Base-by-base conservation (phyloP, 2,888 invertebrate species). In the Drosophila leonis region DNA sequence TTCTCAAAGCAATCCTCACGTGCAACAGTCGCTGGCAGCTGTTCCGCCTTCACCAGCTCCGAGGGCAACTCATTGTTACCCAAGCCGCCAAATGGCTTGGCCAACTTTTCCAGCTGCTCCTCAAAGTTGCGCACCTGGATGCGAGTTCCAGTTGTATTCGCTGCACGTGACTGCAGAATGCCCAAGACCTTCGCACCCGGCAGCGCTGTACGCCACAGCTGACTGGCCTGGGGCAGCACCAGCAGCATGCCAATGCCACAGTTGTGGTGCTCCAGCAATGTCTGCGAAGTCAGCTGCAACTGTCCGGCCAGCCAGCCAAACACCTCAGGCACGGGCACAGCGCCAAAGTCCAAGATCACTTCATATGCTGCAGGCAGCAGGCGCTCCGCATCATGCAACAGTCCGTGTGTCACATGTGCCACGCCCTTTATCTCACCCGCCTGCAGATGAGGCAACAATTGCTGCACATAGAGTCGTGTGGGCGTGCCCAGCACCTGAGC, bases 391-490 rank as follows among this genome's bases (percentile, higher is more conserved):
- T 98, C 99, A 93, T 98, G 97, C 7, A 95, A 92, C 4, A 99
- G 94, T 0, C 99, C 99, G 0, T 98, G 98, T 0, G 98, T 98
- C 65, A 99, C 98, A 90, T 99, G 99, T 0, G 98, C 98, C 78
- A 98, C 94, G 0, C 96, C 98, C 91, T 98, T 98, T 1, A 99
- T 94, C 51, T 95, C 93, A 2, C 94, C 94, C 3, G 78, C 65
- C 87, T 95, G 95, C 51, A 98, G 92, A 5, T 96, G 95, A 0
- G 96, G 95, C 51, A 98, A 92, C 0, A 98, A 92, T 10, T 95
- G 94, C 77, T 95, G 95, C 0, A 97, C 96, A 93, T 99, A 99
- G 65, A 99, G 96, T 69, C 95, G 96, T 0, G 98, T 98, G 0
- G 98, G 98, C 0, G 94, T 95, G 6, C 98, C 94, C 63, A 99